Percentiles rank a stretch among this genome's conserved stretches.
phyloP scores from a whole-genome alignment of 2,113 vertebrate species.

The Notiomystis cincta region DNA sequence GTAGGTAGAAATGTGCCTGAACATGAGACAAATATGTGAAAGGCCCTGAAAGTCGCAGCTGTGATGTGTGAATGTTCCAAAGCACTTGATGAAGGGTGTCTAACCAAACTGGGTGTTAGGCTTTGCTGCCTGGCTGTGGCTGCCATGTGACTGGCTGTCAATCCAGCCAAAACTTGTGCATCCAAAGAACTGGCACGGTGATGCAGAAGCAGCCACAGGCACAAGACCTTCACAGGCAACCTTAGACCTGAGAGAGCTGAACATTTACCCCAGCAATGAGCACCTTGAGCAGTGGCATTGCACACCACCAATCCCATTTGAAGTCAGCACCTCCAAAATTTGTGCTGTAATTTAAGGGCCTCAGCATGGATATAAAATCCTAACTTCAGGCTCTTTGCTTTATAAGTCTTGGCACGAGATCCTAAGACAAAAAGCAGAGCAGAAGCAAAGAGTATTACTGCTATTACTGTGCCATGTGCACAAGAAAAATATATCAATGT shows the following conservation, averaged over 20 bases:
- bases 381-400: neutral
- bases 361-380: neutral
- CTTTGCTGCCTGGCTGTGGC: neutral
- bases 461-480: constrained; percentile 27
- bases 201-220: neutral
- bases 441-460: constrained; percentile 8
- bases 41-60: neutral
- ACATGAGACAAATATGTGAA: neutral
- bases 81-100: accelerated
- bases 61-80: neutral
- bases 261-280: neutral
- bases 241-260: neutral
- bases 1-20: neutral
- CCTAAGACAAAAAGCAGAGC: constrained; percentile 40
- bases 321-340: neutral
- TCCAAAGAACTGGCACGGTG: accelerated
- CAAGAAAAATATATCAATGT: constrained; percentile 47
- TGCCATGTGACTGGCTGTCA: accelerated
- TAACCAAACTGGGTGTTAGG: neutral
- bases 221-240: accelerated
- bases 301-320: neutral
- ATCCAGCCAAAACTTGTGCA: accelerated
- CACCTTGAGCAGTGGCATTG: neutral
- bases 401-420: neutral
- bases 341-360: neutral